A percentile compares a stretch with the other conserved stretches of the same genome.
Conservation (phyloP, 1,140 invertebrate species). For the Drosophila grimshawi region DNA sequence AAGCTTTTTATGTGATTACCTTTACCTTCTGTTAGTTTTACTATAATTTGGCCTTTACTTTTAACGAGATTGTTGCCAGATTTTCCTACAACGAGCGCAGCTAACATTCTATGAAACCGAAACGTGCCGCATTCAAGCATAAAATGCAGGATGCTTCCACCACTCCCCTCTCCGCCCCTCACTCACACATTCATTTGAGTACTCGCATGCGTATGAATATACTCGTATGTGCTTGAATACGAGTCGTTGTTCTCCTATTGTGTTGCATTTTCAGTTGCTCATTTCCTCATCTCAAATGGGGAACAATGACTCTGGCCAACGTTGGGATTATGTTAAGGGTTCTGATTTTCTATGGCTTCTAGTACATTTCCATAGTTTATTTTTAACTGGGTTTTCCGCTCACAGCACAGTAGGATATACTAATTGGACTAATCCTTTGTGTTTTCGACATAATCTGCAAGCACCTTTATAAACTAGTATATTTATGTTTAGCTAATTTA, state of each 20-base stretch:
- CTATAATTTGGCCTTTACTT: constrained; percentile 81
- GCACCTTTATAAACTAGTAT: too few species aligned
- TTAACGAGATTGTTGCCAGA: constrained; percentile 78
- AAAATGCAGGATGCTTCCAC: constrained; percentile 40
- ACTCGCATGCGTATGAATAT: not conserved
- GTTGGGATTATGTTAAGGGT: constrained; percentile 26
- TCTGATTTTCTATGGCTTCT: not conserved
- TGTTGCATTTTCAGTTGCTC: constrained; percentile 43
- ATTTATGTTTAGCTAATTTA: too few species aligned
- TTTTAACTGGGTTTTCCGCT: not conserved
- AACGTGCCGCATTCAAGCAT: constrained; percentile 44
- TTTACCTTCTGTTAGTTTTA: constrained; percentile 80
- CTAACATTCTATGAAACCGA: constrained; percentile 54
- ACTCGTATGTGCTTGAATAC: constrained; percentile 9
- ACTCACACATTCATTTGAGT: constrained; percentile 5
- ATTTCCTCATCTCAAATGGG: constrained; percentile 35
- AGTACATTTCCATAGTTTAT: not conserved
- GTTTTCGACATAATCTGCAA: not conserved
- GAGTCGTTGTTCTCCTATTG: constrained; percentile 29
- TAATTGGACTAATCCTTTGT: not conserved
- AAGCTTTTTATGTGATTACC: constrained; percentile 82
- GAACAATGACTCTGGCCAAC: constrained; percentile 39
- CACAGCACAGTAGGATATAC: not conserved
- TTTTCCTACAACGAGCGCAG: constrained; percentile 40
- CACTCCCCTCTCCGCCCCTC: too few species aligned